phyloP scores from a whole-genome alignment of 2,113 vertebrate species.

The Hypomesus transpacificus region DNA sequence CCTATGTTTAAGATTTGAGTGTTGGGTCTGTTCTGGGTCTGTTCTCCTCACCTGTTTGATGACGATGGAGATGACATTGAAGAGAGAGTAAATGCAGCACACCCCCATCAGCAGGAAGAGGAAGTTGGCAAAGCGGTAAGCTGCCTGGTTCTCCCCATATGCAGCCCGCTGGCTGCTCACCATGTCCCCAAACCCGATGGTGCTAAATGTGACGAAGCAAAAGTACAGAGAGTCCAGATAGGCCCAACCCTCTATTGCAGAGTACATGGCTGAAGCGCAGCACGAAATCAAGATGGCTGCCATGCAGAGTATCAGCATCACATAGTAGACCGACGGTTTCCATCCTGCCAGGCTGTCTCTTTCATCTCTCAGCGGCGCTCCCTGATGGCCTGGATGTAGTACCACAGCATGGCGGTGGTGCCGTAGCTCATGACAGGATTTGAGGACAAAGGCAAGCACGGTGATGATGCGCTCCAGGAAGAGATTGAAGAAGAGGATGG shows the following conservation, averaged over 20 bases:
- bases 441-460: conserved; percentile 75
- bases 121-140: conserved; percentile 81
- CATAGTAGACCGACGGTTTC: conserved; percentile 83
- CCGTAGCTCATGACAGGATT: conserved; percentile 71
- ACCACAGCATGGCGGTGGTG: conserved; percentile 64
- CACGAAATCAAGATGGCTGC: conserved; percentile 79
- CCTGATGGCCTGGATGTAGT: conserved; percentile 33
- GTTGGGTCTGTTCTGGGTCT: not conserved
- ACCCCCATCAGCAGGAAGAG: conserved; percentile 82
- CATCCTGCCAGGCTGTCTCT: conserved; percentile 65
- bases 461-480: conserved; percentile 85
- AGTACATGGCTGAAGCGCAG: conserved; percentile 81
- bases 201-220: conserved; percentile 86
- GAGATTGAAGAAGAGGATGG: conserved; percentile 81
- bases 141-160: conserved; percentile 66
- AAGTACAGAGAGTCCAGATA: conserved; percentile 85
- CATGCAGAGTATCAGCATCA: conserved; percentile 81
- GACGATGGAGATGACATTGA: conserved; percentile 84
- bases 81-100: conserved; percentile 85
- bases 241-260: conserved; percentile 78
- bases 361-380: conserved; percentile 9
- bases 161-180: conserved; percentile 78
- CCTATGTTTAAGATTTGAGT: not conserved
- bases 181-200: conserved; percentile 84
- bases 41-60: conserved; percentile 73